Evolutionary conservation across 1,140 invertebrate species (phyloP).

Genomic region (Lepidotrigona ventralis): DNA sequence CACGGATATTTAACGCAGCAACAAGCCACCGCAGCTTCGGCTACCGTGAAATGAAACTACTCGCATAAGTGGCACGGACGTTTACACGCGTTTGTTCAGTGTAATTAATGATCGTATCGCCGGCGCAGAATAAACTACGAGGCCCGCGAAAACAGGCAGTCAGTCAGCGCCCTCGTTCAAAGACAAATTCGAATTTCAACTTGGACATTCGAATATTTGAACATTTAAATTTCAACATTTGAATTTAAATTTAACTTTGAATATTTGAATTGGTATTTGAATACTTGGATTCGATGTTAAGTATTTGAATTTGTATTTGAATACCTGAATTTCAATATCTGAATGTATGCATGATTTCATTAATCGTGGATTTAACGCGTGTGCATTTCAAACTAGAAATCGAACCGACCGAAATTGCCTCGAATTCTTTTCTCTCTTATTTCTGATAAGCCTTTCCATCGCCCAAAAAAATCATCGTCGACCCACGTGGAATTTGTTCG

Average conservation of each 20-base stretch:
- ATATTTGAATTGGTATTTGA: too few relatives aligned
- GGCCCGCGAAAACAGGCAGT: slow-evolving; percentile 1
- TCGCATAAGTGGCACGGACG: slow-evolving; percentile 23
- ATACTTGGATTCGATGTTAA: too few relatives aligned
- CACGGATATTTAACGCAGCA: slow-evolving; percentile 38
- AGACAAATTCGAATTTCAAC: not conserved
- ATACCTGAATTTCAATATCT: too few relatives aligned
- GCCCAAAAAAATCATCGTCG: not conserved
- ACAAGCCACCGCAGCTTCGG: slow-evolving; percentile 14
- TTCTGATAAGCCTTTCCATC: slow-evolving; percentile 14
- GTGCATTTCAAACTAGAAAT: not conserved
- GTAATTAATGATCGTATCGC: slow-evolving; percentile 57
- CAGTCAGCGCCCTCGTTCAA: slow-evolving; percentile 16
- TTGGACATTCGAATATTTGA: too few relatives aligned
- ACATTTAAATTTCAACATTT: too few relatives aligned
- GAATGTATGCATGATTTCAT: slow-evolving; percentile 41
- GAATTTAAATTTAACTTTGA: too few relatives aligned
- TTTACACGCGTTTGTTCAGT: slow-evolving; percentile 53
- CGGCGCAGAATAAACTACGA: slow-evolving; percentile 44
- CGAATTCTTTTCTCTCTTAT: not conserved
- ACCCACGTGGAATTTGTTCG: not conserved
- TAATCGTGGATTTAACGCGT: slow-evolving; percentile 52
- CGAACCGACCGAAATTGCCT: slow-evolving; percentile 34
- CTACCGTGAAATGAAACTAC: slow-evolving; percentile 49
- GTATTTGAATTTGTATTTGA: too few relatives aligned